Percentiles rank a stretch among this genome's conserved stretches.
Conservation (phyloP, 2,113 vertebrate species). For the Micronisus gabar region DNA sequence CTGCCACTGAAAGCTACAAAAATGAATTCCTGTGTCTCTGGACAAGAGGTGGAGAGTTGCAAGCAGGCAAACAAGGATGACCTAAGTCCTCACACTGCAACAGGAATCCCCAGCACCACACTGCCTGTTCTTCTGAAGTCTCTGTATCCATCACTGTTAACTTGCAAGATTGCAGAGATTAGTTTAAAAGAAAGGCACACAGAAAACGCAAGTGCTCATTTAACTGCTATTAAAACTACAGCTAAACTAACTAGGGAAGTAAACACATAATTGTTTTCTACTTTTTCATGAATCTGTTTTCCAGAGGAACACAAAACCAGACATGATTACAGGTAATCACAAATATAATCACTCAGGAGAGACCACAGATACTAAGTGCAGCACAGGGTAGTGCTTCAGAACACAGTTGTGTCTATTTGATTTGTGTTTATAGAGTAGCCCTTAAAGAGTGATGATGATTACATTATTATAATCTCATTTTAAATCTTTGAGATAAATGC, state of each 20-base stretch:
- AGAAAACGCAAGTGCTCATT: not conserved
- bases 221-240: not conserved
- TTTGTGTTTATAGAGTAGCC: not conserved
- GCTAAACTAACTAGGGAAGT: not conserved
- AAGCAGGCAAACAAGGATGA: not conserved
- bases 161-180: too few relatives aligned
- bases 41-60: not conserved
- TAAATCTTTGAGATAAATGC: not conserved
- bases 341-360: not conserved
- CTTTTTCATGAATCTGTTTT: not conserved
- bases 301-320: not conserved
- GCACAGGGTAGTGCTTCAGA: not conserved
- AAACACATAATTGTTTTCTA: not conserved
- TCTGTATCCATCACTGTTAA: fast-evolving
- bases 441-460: not conserved
- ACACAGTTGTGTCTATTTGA: not conserved
- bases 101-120: not conserved
- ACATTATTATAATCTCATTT: not conserved
- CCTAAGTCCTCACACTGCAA: not conserved
- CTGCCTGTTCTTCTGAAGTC: not conserved
- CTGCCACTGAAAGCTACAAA: not conserved
- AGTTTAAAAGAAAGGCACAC: not conserved
- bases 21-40: not conserved
- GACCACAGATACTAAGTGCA: not conserved
- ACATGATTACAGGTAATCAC: not conserved